Evolutionary conservation across 2,113 vertebrate species (phyloP).

Genomic region (Myxocyprinus asiaticus): DNA sequence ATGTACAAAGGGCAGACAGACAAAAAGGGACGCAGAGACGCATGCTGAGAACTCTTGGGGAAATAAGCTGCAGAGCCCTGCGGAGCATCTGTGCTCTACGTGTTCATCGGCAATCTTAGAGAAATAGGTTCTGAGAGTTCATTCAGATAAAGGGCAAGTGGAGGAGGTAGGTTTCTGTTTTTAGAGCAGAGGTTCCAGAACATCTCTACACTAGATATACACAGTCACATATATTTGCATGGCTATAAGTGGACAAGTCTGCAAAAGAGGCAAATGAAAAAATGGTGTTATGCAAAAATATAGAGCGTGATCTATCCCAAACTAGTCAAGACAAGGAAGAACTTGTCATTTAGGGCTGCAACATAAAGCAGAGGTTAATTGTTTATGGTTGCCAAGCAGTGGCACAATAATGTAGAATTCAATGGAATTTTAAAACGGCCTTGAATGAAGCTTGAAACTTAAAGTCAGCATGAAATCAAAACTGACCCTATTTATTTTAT

Average conservation of each 20-base stretch:
- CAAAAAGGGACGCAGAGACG: conserved; percentile 31
- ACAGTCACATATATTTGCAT: neutral
- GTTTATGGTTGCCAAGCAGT: too few species aligned
- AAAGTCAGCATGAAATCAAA: too few species aligned
- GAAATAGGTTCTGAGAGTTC: neutral
- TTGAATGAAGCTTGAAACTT: too few species aligned
- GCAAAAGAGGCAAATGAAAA: neutral
- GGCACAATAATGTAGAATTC: too few species aligned
- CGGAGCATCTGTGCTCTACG: conserved; percentile 6
- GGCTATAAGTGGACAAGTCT: too few species aligned
- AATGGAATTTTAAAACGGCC: too few species aligned
- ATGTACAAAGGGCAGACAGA: conserved; percentile 34
- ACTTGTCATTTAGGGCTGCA: too few species aligned
- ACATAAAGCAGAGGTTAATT: too few species aligned
- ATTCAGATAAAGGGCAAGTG: conserved; percentile 15
- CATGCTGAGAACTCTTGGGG: neutral
- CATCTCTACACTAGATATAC: conserved; percentile 6
- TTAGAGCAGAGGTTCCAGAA: neutral
- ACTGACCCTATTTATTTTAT: too few species aligned
- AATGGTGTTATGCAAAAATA: neutral
- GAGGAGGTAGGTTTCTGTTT: neutral
- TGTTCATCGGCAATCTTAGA: conserved; percentile 7
- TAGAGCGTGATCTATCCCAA: neutral
- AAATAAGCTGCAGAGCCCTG: neutral
- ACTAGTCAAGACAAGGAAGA: too few species aligned